These are phyloP conservation scores for Pachycephala philippinensis DNA, from an alignment of 2,113 vertebrate genomes.

Conservation along the genomic window DNA sequence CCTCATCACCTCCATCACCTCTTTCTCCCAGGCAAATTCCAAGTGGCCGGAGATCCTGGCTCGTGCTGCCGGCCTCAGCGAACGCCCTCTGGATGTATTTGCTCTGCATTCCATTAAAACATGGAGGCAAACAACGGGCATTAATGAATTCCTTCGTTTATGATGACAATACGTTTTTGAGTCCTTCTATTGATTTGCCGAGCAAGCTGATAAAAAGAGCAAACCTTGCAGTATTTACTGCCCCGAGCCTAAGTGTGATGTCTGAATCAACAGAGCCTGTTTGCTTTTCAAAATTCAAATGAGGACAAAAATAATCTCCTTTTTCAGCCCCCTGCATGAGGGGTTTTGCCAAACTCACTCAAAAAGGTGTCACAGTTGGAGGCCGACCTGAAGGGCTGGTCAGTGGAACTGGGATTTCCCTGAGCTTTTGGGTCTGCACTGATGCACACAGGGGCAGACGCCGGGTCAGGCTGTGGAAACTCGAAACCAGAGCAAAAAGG, in stretches of 20 bases:
- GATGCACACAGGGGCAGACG: background rate
- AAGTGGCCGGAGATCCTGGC: background rate
- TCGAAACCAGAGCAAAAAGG: conserved; percentile 9
- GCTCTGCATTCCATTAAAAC: conserved; percentile 52
- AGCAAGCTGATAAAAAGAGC: conserved; percentile 58
- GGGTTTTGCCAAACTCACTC: background rate
- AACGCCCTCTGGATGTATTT: background rate
- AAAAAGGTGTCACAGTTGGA: background rate
- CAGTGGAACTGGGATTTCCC: background rate
- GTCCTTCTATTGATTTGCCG: conserved; percentile 47
- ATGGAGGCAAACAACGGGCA: background rate
- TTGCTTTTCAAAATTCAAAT: conserved; percentile 33
- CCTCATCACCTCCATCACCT: background rate
- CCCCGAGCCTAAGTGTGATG: background rate
- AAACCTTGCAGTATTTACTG: conserved; percentile 64
- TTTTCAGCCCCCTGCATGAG: background rate
- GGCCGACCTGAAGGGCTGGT: background rate
- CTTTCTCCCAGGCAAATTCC: background rate
- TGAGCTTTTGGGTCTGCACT: background rate
- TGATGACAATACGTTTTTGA: conserved; percentile 42
- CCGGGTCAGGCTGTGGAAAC: background rate
- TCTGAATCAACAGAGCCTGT: conserved; percentile 43
- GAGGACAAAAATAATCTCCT: background rate
- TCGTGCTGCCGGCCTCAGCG: background rate
- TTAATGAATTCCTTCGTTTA: conserved; percentile 62